These are phyloP conservation scores for Mimachlamys varia DNA, from an alignment of 2,888 invertebrate genomes.

Conservation along the genomic window DNA sequence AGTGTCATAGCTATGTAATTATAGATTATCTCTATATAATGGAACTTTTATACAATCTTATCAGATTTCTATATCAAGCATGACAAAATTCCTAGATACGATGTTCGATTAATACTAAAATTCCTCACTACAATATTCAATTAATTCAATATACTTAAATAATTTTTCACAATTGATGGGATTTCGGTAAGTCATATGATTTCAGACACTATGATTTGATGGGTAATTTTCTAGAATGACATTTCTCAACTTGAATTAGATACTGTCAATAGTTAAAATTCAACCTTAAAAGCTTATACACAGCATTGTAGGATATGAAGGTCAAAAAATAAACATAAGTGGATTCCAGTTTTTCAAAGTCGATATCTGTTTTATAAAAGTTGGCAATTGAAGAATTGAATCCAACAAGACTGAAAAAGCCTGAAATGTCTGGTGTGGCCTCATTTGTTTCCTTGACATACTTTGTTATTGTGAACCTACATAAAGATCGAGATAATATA, in stretches of 20 bases:
- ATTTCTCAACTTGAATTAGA: not conserved
- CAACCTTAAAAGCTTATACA: too few relatives aligned
- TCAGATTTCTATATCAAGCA: not conserved
- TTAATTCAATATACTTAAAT: not conserved
- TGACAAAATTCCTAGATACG: conserved; percentile 4
- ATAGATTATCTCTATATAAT: not conserved
- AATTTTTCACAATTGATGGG: not conserved
- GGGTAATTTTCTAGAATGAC: conserved; percentile 1
- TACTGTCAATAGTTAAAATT: not conserved
- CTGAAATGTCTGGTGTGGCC: not conserved
- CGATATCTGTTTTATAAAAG: not conserved
- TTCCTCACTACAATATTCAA: conserved; percentile 13
- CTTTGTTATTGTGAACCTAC: not conserved
- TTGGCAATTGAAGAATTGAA: conserved; percentile 15
- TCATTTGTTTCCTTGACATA: conserved; percentile 15
- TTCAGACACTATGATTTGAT: not conserved
- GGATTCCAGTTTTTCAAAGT: not conserved
- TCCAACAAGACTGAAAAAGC: not conserved
- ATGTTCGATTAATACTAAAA: not conserved
- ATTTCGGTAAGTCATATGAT: not conserved
- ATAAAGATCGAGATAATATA: not conserved
- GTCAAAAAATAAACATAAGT: not conserved
- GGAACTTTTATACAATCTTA: conserved; percentile 13
- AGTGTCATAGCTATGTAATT: not conserved
- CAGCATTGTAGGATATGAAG: not conserved